A percentile compares a stretch with the other conserved stretches of the same genome.
Conservation (phyloP, 1,140 invertebrate species). For the Lineus longissimus region DNA sequence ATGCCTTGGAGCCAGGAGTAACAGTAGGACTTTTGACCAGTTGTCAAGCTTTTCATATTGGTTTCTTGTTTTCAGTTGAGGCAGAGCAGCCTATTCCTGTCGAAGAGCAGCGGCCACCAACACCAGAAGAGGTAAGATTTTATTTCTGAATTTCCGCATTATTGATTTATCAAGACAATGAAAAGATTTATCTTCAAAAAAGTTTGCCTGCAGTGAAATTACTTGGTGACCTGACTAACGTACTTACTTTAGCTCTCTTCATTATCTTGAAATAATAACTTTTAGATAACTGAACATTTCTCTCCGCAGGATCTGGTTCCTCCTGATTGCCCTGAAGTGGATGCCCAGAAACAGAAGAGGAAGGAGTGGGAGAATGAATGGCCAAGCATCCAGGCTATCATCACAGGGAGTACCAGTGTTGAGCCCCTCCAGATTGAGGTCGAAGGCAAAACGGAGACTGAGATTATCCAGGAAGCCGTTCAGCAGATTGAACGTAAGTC, state of each 20-base stretch:
- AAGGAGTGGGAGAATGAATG: constrained; percentile 41
- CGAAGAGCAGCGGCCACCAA: neutral
- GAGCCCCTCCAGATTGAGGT: constrained; percentile 40
- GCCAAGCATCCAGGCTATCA: constrained; percentile 29
- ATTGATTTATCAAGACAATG: too few relatives aligned
- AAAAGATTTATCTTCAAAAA: too few relatives aligned
- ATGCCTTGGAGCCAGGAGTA: too few relatives aligned
- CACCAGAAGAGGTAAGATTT: neutral
- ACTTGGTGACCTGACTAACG: neutral
- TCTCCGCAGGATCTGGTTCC: neutral
- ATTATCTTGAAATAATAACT: neutral
- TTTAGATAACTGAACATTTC: neutral
- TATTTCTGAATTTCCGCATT: too few relatives aligned
- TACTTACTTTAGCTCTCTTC: neutral
- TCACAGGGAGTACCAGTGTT: constrained; percentile 35
- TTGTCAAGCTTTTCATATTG: too few relatives aligned
- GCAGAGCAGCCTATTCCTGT: too few relatives aligned
- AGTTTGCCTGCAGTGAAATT: too few relatives aligned
- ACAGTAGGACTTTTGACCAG: too few relatives aligned
- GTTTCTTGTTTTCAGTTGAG: too few relatives aligned
- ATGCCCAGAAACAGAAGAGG: constrained; percentile 33
- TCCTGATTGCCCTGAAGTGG: constrained; percentile 45
- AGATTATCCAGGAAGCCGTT: constrained; percentile 32
- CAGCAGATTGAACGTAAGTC: constrained; percentile 43
- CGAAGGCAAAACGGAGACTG: constrained; percentile 26